Base-by-base conservation (phyloP, 1,140 invertebrate species). In the Neoseiulus cucumeris region DNA sequence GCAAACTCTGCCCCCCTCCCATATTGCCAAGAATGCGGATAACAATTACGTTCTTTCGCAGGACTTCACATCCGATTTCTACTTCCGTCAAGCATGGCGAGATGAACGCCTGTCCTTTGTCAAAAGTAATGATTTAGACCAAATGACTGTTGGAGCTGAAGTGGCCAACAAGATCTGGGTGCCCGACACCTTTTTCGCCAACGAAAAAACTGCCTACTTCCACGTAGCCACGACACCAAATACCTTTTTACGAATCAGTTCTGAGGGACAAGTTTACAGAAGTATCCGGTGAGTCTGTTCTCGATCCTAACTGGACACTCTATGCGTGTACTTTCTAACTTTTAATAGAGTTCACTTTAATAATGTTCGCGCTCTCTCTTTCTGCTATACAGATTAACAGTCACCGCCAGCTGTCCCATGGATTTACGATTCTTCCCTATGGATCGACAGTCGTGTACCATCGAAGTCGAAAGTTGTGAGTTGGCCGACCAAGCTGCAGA, bases 51-150 rank as follows among this genome's bases (percentile, higher is more conserved):
- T 69, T 70, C 66, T 29, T 65, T 72, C 68, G 47, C 69, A 81
- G 80, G 81, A 82, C 71, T 82, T 81, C 72, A 82, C 80, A 20
- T 71, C 81, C 66, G 80, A 81, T 71, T 75, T 81, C 69, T 82
- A 81, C 73, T 78, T 81, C 69, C 76, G 80, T 9, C 80, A 81
- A 72, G 75, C 73, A 66, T 82, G 80, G 80, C 73, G 73, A 65
- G 80, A 81, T 70, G 73, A 75, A 44, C 72, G 80, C 59, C 72
- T 83, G 51, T 71, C 73, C 30, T 82, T 81, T 70, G 71, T 72
- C 28, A 71, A 71, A 65, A 68, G 73, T 47, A 70, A 72, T 20
- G 74, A 72, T 30, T 70, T 77, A 42, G 73, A 79, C 33, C 75
- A 75, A 30, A 71, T 80, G 20, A 75, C 73, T 7, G 76, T 81